Percentiles rank a stretch among this genome's conserved stretches.
Evolutionary conservation across 1,140 invertebrate species (phyloP).

Genomic region (Panagrolaimus sp.): DNA sequence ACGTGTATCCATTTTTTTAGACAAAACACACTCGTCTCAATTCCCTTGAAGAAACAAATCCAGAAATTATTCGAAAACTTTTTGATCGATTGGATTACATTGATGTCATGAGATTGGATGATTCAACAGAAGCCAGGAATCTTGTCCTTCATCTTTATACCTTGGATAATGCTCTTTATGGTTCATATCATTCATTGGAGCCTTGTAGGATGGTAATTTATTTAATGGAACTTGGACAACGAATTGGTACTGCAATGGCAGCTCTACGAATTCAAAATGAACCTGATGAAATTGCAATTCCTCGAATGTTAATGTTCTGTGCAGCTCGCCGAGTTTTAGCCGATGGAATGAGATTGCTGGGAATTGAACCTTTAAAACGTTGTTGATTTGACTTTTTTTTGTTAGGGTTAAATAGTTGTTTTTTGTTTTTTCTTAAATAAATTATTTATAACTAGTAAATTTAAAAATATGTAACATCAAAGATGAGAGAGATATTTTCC

Average conservation of each 20-base stretch:
- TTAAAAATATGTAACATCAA: too few species aligned
- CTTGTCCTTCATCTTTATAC: conserved; percentile 22
- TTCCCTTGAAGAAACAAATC: conserved; percentile 4
- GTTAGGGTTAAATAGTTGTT: background rate
- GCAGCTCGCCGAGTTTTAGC: conserved; percentile 38
- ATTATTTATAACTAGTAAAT: too few species aligned
- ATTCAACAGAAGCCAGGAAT: background rate
- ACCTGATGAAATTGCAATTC: conserved; percentile 25
- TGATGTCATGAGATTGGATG: conserved; percentile 7
- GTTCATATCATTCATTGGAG: conserved; percentile 12
- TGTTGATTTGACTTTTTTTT: conserved; percentile 1
- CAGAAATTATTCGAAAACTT: background rate
- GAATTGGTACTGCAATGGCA: conserved; percentile 28
- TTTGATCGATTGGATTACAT: background rate
- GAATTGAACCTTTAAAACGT: conserved; percentile 27
- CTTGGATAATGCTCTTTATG: conserved; percentile 21
- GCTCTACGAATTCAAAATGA: conserved; percentile 34
- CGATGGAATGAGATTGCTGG: conserved; percentile 33
- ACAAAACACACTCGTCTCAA: conserved; percentile 11
- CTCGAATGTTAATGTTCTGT: conserved; percentile 33
- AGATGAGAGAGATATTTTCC: too few species aligned
- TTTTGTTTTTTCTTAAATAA: background rate
- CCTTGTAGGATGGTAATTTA: conserved; percentile 16
- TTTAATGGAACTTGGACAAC: conserved; percentile 6
- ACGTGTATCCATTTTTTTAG: background rate